Percentiles rank a stretch among this genome's conserved stretches.
phyloP scores from a whole-genome alignment of 2,888 invertebrate species.

The Cistogaster globosa region DNA sequence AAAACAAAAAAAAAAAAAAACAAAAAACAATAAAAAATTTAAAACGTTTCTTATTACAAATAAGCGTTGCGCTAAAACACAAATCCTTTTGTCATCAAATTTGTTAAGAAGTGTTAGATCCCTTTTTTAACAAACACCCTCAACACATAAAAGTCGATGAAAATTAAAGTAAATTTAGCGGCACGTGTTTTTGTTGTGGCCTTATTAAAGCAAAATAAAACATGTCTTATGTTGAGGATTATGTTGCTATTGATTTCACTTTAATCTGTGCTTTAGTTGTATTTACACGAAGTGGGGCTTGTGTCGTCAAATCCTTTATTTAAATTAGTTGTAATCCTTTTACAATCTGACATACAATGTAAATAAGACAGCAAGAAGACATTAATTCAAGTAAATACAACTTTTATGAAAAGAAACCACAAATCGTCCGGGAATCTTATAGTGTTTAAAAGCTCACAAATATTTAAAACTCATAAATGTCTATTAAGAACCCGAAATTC shows the following conservation, averaged over 20 bases:
- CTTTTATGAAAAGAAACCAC: not conserved
- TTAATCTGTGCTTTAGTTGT: not conserved
- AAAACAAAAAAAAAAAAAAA: not conserved
- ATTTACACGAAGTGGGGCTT: slow-evolving; percentile 2
- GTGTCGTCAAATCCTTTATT: slow-evolving; percentile 71
- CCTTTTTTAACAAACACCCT: slow-evolving; percentile 53
- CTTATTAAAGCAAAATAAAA: slow-evolving; percentile 41
- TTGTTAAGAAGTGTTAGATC: slow-evolving; percentile 72
- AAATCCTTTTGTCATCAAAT: slow-evolving; percentile 81
- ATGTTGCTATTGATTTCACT: slow-evolving; percentile 20
- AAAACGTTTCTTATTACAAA: slow-evolving; percentile 46
- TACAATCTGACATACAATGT: slow-evolving; percentile 49
- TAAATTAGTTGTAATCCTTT: slow-evolving; percentile 80
- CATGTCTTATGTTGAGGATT: slow-evolving; percentile 35
- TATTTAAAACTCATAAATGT: too few relatives aligned
- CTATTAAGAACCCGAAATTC: too few relatives aligned
- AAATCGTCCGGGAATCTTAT: not conserved
- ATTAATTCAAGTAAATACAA: slow-evolving; percentile 42
- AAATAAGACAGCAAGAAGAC: not conserved
- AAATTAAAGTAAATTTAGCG: slow-evolving; percentile 26
- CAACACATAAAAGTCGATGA: slow-evolving; percentile 2
- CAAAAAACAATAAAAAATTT: slow-evolving; percentile 16
- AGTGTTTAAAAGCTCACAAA: too few relatives aligned
- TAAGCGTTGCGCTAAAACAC: slow-evolving; percentile 68
- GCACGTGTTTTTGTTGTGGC: slow-evolving; percentile 61